Conservation (phyloP, 2,113 vertebrate species). For the Oryzias celebensis region DNA sequence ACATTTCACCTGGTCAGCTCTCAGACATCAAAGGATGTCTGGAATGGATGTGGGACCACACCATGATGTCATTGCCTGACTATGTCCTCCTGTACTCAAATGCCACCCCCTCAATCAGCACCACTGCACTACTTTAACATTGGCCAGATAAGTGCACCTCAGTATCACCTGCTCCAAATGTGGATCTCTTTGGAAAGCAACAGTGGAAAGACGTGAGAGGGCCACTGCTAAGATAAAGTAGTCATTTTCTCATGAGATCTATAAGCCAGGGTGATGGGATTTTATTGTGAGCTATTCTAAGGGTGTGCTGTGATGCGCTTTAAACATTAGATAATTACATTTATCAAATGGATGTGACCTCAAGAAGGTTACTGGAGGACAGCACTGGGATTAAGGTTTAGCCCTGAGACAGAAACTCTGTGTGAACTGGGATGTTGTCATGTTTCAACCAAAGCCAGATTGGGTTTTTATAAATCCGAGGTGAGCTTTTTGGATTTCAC, state of each 20-base stretch:
- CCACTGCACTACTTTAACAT: conserved; percentile 48
- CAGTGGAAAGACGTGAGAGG: conserved; percentile 59
- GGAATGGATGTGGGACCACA: conserved; percentile 40
- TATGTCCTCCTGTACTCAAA: conserved; percentile 46
- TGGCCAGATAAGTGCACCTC: conserved; percentile 58
- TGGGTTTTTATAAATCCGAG: conserved; percentile 10
- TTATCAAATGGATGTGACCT: conserved; percentile 42
- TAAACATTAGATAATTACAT: conserved; percentile 67
- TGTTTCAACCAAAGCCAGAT: neutral
- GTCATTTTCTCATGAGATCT: conserved; percentile 59
- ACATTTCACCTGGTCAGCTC: conserved; percentile 58
- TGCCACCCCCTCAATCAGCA: conserved; percentile 47
- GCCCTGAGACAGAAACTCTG: neutral
- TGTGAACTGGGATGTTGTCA: conserved; percentile 1
- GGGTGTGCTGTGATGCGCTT: conserved; percentile 22
- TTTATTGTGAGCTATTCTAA: conserved; percentile 41
- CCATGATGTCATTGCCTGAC: conserved; percentile 52
- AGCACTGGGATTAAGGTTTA: conserved; percentile 21
- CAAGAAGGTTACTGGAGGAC: conserved; percentile 16
- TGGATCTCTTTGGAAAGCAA: conserved; percentile 62
- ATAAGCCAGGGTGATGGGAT: conserved; percentile 33
- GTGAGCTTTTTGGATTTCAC: conserved; percentile 12
- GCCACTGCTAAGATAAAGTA: conserved; percentile 60
- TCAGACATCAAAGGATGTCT: conserved; percentile 53
- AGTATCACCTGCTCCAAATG: conserved; percentile 69